Percentiles rank a stretch among this genome's conserved stretches.
phyloP scores from a whole-genome alignment of 2,797 vertebrate species.

The Pygocentrus nattereri region DNA sequence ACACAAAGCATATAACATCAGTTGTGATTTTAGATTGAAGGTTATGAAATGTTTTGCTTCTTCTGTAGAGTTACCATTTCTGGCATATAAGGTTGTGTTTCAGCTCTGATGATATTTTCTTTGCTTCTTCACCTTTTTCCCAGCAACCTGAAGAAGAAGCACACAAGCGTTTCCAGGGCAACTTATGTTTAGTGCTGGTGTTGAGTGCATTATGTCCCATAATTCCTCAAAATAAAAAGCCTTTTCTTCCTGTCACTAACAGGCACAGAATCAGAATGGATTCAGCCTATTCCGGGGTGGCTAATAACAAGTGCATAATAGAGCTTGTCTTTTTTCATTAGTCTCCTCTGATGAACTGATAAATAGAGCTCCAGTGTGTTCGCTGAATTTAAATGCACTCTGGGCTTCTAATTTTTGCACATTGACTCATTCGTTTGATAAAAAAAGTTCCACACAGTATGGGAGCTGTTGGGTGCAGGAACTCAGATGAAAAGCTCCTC shows the following conservation, averaged over 20 bases:
- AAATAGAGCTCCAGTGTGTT: slow-evolving; percentile 43
- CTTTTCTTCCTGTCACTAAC: slow-evolving; percentile 34
- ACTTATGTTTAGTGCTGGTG: slow-evolving; percentile 43
- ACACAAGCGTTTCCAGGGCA: slow-evolving; percentile 43
- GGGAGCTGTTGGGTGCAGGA: not conserved
- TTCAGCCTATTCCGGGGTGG: slow-evolving; percentile 35
- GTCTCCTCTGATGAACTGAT: slow-evolving; percentile 53
- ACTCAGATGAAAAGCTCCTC: not conserved
- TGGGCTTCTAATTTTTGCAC: slow-evolving; percentile 40
- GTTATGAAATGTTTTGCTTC: too few species aligned
- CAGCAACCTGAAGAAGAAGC: slow-evolving; percentile 27
- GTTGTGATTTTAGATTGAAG: too few species aligned
- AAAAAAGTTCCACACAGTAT: not conserved
- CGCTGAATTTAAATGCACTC: slow-evolving; percentile 20
- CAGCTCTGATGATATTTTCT: slow-evolving; percentile 4
- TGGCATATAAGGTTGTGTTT: not conserved
- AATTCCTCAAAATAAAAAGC: slow-evolving; percentile 48
- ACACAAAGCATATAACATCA: too few species aligned
- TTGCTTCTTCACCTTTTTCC: slow-evolving; percentile 31
- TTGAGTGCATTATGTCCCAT: slow-evolving; percentile 44
- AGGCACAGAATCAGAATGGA: slow-evolving; percentile 24
- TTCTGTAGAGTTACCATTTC: not conserved
- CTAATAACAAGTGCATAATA: slow-evolving; percentile 44
- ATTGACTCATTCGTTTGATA: slow-evolving; percentile 7
- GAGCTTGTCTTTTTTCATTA: slow-evolving; percentile 52